Base-by-base conservation (phyloP, 1,140 invertebrate species). In the Brachionus koreanus region DNA sequence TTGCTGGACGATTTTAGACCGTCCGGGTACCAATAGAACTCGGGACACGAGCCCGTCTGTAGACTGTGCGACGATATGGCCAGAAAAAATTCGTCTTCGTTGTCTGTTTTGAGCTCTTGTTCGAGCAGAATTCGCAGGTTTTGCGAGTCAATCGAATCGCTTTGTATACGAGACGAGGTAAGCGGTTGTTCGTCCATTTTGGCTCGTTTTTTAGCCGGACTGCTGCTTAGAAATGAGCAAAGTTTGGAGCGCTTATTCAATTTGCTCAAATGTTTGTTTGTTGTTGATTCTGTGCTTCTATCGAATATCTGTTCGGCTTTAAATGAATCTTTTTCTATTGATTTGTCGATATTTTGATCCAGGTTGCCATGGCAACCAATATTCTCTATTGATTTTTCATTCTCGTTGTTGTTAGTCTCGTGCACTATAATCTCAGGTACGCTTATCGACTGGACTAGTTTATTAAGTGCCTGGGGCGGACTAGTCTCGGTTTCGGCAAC, bases 21-120 rank as follows among this genome's bases (percentile, higher is more conserved):
- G 19, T 4, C 33, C 19, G 42, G 42, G n/a, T 74, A 33, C 42
- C 42, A 74, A 46, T 46, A 49, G 25, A 74, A 74, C 25, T 74
- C 69, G 19, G 69, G 69, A 74, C 69, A 74, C 25, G 69, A 74
- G 42, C 69, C 69, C 13, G 69, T 74, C 29, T 46, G 69, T 3
- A 74, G 39, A 61, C 49, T 61, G 4, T 37, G 57, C 49, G 76
- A 79, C 5, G 76, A 57, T 19, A 65, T 65, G 49, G 61, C 76
- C 2, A 79, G 16, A 42, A 79, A 79, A 79, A 79, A 79, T 16
- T 79, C 76, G 49, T 79, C 76, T 9, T 63, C 52, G 5, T 79
- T 13, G 76, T 79, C 76, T 1, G 0, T 5, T 61, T 10, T 13
- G 10, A 65, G 63, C 25, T 74, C 69, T 35, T 74, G 39, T 5